Evolutionary conservation across 2,113 vertebrate species (phyloP).

Genomic region (Microtus richardsoni): DNA sequence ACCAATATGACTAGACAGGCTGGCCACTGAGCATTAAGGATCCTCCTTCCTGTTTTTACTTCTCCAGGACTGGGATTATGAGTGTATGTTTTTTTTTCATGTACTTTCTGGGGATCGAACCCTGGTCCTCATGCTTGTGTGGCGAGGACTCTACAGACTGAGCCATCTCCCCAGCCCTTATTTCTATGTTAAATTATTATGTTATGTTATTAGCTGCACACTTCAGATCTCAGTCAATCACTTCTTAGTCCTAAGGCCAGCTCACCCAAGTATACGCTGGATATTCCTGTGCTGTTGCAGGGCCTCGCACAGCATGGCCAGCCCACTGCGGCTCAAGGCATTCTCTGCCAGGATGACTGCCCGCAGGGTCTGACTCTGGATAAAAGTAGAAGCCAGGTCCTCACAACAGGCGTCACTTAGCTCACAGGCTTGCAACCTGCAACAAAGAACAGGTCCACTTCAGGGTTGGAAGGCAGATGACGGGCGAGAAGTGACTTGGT

Average conservation of each 20-base stretch:
- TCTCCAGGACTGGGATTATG: background rate
- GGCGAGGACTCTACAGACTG: background rate
- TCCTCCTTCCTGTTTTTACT: too few relatives aligned
- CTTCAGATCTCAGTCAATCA: background rate
- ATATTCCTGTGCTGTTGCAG: background rate
- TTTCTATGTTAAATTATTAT: background rate
- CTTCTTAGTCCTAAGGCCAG: accelerated
- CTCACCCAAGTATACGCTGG: constrained; percentile 44
- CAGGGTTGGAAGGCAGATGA: background rate
- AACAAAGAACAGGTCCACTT: background rate
- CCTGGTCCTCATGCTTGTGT: background rate
- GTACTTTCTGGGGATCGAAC: background rate
- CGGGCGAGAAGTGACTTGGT: background rate
- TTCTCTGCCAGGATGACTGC: background rate
- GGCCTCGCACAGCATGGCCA: background rate
- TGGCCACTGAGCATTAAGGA: background rate
- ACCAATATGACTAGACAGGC: background rate
- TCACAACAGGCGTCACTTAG: constrained; percentile 28
- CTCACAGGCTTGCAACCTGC: background rate
- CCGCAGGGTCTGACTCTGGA: background rate
- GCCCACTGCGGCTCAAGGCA: background rate
- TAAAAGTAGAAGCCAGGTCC: background rate
- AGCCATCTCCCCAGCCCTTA: background rate
- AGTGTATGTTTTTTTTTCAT: background rate
- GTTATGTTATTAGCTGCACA: background rate